A percentile compares a stretch with the other conserved stretches of the same genome.
Evolutionary conservation across 2,888 invertebrate species (phyloP).

Genomic region (Scelioninae gen. 1): DNA sequence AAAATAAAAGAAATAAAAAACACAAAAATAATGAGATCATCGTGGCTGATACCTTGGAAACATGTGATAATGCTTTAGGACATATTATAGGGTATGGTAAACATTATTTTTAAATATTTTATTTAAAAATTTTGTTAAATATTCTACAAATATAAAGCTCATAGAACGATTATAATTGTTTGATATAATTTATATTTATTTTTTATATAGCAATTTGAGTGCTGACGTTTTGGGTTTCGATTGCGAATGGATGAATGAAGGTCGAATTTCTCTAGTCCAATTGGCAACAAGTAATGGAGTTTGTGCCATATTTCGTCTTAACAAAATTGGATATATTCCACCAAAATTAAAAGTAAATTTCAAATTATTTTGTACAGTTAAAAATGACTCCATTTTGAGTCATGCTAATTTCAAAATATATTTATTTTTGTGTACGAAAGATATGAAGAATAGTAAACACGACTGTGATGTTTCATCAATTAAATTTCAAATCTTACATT

Average conservation of each 20-base stretch:
- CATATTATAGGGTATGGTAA: constrained; percentile 79
- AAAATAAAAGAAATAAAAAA: constrained; percentile 44
- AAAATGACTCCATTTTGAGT: too few relatives aligned
- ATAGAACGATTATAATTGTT: background rate
- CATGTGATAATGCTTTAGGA: constrained; percentile 82
- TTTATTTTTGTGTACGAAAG: background rate
- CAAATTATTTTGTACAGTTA: background rate
- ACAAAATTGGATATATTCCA: constrained; percentile 87
- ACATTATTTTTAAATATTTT: constrained; percentile 18
- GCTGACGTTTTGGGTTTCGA: constrained; percentile 89
- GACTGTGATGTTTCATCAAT: background rate
- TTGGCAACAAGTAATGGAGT: constrained; percentile 89
- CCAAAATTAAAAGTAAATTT: constrained; percentile 86
- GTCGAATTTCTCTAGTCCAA: constrained; percentile 90
- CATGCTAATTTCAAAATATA: background rate
- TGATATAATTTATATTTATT: background rate
- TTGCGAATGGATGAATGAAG: constrained; percentile 92
- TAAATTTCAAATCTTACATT: background rate
- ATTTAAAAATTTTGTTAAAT: constrained; percentile 33
- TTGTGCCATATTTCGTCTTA: constrained; percentile 89
- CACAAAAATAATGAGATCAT: constrained; percentile 77
- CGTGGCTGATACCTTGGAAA: constrained; percentile 81
- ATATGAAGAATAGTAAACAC: background rate
- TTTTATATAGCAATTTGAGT: constrained; percentile 77
- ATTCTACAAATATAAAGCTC: background rate